phyloP scores from a whole-genome alignment of 2,888 invertebrate species.

The Scaptomyza tumidula region DNA sequence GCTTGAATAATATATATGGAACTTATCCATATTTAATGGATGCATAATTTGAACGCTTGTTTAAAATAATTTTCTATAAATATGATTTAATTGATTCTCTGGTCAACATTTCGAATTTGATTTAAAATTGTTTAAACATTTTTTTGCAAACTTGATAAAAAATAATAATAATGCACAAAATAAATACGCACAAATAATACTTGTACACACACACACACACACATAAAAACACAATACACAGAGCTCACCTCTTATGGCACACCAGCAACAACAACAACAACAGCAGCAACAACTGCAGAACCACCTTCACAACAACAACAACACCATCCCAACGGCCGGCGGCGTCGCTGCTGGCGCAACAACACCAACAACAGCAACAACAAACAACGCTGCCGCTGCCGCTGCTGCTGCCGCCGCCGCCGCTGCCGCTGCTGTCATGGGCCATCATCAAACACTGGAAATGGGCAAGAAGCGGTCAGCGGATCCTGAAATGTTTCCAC shows the following conservation, averaged over 20 bases:
- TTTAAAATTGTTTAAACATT: conserved; percentile 3
- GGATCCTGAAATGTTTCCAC: conserved; percentile 94
- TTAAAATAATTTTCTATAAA: conserved; percentile 46
- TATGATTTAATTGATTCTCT: conserved; percentile 37
- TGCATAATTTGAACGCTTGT: conserved; percentile 68
- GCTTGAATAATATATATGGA: conserved; percentile 69
- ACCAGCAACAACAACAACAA: conserved; percentile 80
- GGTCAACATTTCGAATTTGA: conserved; percentile 26
- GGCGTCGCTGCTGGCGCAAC: conserved; percentile 84
- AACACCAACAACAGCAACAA: conserved; percentile 71
- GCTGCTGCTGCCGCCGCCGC: conserved; percentile 86
- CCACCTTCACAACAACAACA: conserved; percentile 73
- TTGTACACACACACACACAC: conserved; percentile 32
- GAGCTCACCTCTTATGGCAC: conserved; percentile 84
- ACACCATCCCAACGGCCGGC: conserved; percentile 83
- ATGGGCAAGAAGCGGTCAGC: conserved; percentile 98
- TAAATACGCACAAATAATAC: neutral
- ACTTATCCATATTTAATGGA: conserved; percentile 61
- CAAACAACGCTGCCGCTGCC: conserved; percentile 69
- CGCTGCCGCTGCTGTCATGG: conserved; percentile 86
- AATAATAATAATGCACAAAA: conserved; percentile 25
- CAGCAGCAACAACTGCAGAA: conserved; percentile 62
- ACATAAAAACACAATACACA: conserved; percentile 50
- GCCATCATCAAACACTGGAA: conserved; percentile 88
- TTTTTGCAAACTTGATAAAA: conserved; percentile 30